Evolutionary conservation across 2,888 invertebrate species (phyloP).

Genomic region (Xestia rhomboidea): DNA sequence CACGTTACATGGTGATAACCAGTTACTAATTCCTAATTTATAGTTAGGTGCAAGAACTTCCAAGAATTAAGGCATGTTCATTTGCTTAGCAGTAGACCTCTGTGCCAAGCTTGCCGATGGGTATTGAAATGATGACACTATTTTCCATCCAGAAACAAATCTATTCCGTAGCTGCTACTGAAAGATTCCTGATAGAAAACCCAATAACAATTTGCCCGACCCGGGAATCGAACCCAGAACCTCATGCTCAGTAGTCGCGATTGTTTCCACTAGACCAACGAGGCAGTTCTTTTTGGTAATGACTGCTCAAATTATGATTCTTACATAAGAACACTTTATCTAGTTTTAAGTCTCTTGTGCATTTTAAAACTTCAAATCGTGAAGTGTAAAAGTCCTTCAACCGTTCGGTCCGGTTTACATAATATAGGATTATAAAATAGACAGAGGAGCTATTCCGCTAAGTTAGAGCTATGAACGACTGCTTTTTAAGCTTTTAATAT

Average conservation of each 20-base stretch:
- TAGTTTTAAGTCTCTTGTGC: background rate
- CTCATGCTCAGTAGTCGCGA: too few relatives aligned
- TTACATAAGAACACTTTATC: background rate
- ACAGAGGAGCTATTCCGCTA: constrained; percentile 48
- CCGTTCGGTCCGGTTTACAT: constrained; percentile 52
- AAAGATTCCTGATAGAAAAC: too few relatives aligned
- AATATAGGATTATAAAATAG: constrained; percentile 60
- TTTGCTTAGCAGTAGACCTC: background rate
- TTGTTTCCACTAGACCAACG: too few relatives aligned
- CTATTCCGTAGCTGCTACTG: too few relatives aligned
- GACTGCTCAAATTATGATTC: too few relatives aligned
- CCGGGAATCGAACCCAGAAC: too few relatives aligned
- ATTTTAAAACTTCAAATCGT: constrained; percentile 31
- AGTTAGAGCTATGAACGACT: constrained; percentile 38
- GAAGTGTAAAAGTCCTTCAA: constrained; percentile 42
- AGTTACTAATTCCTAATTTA: background rate
- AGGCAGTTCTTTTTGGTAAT: too few relatives aligned
- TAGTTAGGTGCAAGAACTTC: too few relatives aligned
- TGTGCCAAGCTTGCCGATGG: background rate
- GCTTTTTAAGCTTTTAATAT: constrained; percentile 63
- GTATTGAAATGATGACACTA: background rate
- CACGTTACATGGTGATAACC: background rate
- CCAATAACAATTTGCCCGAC: too few relatives aligned
- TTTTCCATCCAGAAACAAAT: background rate
- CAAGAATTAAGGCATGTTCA: background rate